phyloP scores from a whole-genome alignment of 2,113 vertebrate genomes.

The Callaeas wilsoni region DNA sequence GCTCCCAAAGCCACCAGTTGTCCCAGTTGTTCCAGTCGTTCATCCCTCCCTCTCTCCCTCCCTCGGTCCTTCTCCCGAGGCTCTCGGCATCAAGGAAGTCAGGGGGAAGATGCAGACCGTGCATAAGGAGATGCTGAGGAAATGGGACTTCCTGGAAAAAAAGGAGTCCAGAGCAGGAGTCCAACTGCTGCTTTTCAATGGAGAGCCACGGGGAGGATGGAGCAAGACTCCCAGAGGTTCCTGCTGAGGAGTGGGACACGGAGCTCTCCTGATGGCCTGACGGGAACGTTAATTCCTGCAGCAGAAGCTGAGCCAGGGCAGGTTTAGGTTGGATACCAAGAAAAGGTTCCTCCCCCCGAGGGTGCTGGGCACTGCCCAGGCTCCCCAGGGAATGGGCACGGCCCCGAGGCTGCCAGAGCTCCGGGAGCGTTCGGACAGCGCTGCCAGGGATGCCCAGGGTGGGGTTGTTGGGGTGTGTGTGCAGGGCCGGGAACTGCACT shows the following conservation, averaged over 20 bases:
- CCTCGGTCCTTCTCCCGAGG: too few relatives aligned
- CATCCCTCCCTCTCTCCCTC: too few relatives aligned
- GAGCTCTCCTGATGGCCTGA: not conserved
- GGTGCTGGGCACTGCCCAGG: not conserved
- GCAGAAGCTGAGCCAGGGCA: not conserved
- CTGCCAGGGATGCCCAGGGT: not conserved
- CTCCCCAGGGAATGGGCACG: not conserved
- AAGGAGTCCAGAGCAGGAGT: not conserved
- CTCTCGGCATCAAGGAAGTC: too few relatives aligned
- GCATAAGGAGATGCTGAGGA: too few relatives aligned
- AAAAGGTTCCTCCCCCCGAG: not conserved
- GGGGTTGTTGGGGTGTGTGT: fast-evolving
- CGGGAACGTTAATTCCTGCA: fast-evolving
- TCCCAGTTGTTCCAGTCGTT: too few relatives aligned
- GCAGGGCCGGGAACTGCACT: not conserved
- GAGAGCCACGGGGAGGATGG: not conserved
- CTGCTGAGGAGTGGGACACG: fast-evolving
- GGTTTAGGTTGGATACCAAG: fast-evolving
- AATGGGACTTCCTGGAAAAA: too few relatives aligned
- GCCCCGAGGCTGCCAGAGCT: not conserved
- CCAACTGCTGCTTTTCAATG: fast-evolving
- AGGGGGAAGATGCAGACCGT: too few relatives aligned
- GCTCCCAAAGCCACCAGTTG: too few relatives aligned
- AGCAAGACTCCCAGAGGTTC: not conserved
- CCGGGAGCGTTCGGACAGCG: fast-evolving